Conservation (phyloP, 2,797 vertebrate species). For the Anguilla obscura region DNA sequence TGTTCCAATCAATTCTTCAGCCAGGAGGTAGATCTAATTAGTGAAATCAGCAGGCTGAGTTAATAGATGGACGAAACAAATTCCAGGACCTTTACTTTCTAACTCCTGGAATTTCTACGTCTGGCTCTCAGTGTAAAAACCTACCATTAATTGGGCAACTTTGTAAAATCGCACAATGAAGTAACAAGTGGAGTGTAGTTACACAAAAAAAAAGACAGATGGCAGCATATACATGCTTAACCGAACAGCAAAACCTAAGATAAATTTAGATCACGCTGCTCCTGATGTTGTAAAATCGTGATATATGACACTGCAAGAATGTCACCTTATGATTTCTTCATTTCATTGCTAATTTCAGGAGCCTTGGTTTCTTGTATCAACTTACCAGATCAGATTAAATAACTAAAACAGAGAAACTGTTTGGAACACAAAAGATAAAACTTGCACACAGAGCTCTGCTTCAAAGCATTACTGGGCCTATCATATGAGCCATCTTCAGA, state of each 20-base stretch:
- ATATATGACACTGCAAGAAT: background rate
- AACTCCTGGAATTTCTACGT: too few relatives aligned
- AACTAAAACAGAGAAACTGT: background rate
- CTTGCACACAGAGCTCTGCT: background rate
- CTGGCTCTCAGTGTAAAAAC: background rate
- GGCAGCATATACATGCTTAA: slow-evolving; percentile 40
- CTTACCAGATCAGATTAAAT: background rate
- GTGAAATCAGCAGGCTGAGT: too few relatives aligned
- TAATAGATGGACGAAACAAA: too few relatives aligned
- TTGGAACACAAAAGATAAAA: background rate
- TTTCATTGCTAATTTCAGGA: background rate
- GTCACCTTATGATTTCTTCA: background rate
- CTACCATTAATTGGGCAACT: background rate
- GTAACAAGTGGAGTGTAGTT: background rate
- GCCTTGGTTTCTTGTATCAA: background rate
- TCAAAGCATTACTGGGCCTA: background rate
- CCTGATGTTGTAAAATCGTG: background rate
- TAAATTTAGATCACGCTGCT: background rate
- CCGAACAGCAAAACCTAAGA: background rate
- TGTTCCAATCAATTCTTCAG: too few relatives aligned
- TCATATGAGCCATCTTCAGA: background rate
- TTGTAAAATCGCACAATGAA: background rate
- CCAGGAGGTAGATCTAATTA: too few relatives aligned
- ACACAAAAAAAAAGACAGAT: slow-evolving; percentile 52
- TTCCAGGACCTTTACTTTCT: too few relatives aligned